A percentile compares a stretch with the other conserved stretches of the same genome.
Conservation (phyloP, 2,888 invertebrate species). For the Epinotia ramella region DNA sequence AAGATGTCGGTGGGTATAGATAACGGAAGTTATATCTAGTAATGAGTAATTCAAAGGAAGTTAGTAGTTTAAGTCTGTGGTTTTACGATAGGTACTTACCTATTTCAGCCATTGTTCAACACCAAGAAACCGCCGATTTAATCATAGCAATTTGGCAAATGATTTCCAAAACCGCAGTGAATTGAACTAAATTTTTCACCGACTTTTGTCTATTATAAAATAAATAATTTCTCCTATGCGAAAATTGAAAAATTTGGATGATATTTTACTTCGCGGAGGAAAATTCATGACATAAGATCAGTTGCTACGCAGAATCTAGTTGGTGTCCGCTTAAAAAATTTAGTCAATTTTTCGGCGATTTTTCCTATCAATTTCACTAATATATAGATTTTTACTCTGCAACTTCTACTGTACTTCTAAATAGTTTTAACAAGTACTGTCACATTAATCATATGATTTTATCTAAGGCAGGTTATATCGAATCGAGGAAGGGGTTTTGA, state of each 20-base stretch:
- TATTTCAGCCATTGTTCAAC: not conserved
- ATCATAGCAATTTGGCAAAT: not conserved
- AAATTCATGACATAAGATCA: conserved; percentile 33
- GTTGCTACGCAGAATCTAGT: conserved; percentile 60
- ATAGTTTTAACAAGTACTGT: conserved; percentile 11
- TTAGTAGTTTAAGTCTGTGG: not conserved
- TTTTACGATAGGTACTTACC: not conserved
- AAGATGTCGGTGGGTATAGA: not conserved
- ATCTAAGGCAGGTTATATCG: not conserved
- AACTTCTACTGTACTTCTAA: conserved; percentile 36
- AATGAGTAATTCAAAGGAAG: conserved; percentile 36
- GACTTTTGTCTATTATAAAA: conserved; percentile 3
- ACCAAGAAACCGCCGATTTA: not conserved
- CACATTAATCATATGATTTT: not conserved
- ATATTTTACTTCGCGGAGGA: not conserved
- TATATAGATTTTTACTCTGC: not conserved
- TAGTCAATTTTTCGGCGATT: conserved; percentile 47
- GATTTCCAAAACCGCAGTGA: not conserved
- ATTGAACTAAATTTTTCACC: not conserved
- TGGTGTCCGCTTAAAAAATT: conserved; percentile 57
- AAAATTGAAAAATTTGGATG: not conserved
- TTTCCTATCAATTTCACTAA: not conserved
- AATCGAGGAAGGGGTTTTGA: conserved; percentile 14
- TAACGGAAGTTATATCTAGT: not conserved
- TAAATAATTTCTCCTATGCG: not conserved